Conservation (phyloP, 53 echinoderm and acorn worm genomes). For the Actinopyga echinites region DNA sequence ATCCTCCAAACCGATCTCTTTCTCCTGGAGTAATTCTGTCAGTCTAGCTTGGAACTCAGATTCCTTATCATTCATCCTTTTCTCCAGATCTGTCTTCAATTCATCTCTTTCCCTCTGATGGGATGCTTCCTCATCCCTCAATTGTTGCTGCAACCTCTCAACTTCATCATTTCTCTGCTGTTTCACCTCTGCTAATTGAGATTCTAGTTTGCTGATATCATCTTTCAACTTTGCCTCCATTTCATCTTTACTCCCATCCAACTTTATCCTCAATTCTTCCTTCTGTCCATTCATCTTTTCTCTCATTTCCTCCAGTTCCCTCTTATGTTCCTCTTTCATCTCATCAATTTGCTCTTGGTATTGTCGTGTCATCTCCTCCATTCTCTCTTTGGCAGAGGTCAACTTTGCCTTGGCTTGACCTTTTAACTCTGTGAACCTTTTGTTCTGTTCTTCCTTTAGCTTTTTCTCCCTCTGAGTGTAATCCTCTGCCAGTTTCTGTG, state of each 20-base stretch:
- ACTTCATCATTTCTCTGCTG: constrained; percentile 24
- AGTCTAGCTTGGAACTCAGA: constrained; percentile 78
- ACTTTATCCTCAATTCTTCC: constrained; percentile 20
- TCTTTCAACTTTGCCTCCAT: constrained; percentile 51
- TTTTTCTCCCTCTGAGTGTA: constrained; percentile 59
- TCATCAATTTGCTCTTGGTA: constrained; percentile 14
- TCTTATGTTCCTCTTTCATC: constrained; percentile 39
- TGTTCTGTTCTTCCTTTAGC: constrained; percentile 57
- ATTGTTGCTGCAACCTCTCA: constrained; percentile 58
- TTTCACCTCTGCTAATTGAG: constrained; percentile 49
- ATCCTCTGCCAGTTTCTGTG: constrained; percentile 37
- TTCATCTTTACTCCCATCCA: constrained; percentile 41
- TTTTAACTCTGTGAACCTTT: constrained; percentile 58
- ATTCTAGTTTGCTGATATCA: constrained; percentile 25
- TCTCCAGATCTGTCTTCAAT: constrained; percentile 47
- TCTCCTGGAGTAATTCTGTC: constrained; percentile 82
- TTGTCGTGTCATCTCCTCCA: constrained; percentile 10
- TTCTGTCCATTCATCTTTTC: constrained; percentile 12
- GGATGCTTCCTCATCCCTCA: constrained; percentile 35
- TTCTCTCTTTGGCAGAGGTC: constrained; percentile 40
- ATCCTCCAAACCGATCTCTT: constrained; percentile 81
- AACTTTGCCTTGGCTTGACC: constrained; percentile 94
- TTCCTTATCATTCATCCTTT: constrained; percentile 71
- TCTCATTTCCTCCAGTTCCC: constrained; percentile 16
- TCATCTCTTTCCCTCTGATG: constrained; percentile 68